Conservation (phyloP, 2,888 invertebrate genomes). For the Plebejus argus region DNA sequence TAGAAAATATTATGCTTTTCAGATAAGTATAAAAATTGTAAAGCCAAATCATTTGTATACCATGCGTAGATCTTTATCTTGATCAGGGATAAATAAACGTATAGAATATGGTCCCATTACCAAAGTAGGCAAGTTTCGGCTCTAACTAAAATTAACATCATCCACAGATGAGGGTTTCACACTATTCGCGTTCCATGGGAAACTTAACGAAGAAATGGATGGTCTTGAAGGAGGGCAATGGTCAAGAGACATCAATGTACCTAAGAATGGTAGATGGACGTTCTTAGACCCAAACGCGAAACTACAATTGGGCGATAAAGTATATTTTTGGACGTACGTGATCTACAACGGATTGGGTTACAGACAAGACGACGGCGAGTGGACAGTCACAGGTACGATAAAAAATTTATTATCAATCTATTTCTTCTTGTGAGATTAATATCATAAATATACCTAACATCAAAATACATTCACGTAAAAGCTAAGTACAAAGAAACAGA, state of each 20-base stretch:
- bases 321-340: constrained; percentile 89
- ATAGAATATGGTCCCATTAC: no score
- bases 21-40: no score
- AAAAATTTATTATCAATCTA: neutral
- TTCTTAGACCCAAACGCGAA: constrained; percentile 81
- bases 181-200: constrained; percentile 75
- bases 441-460: no score
- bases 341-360: constrained; percentile 85
- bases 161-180: constrained; percentile 81
- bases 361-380: constrained; percentile 82
- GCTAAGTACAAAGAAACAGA: no score
- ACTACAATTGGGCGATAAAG: constrained; percentile 83
- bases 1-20: no score
- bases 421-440: no score
- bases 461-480: no score
- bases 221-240: constrained; percentile 84
- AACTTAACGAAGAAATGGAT: constrained; percentile 86
- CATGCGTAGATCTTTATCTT: no score
- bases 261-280: constrained; percentile 83
- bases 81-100: no score
- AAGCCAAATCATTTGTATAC: no score
- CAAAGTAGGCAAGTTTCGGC: no score
- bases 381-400: constrained; percentile 73
- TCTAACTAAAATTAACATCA: neutral
- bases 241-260: constrained; percentile 82